Base-by-base conservation (phyloP, 2,113 vertebrate species). In the Sylvia atricapilla region DNA sequence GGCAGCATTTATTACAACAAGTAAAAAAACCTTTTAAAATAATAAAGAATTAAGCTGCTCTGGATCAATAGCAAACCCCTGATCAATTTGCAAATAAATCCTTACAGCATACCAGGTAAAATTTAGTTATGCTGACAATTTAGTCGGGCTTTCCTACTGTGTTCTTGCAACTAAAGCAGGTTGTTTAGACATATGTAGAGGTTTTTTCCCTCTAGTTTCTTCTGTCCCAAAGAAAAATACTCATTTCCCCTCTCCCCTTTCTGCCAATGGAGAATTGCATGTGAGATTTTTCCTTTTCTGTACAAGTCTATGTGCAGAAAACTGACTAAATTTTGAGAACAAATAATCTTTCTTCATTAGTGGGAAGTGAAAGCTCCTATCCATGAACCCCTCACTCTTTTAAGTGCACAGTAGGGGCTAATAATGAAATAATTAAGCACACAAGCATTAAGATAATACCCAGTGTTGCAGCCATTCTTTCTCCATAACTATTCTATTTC, bases 381-480 rank as follows among this genome's bases (percentile, higher is more conserved):
- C 75, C 78, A 46, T 41, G 37, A 74, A 49, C 23, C 11, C 68
- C 50, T 85, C 27, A 10, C 17, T 87, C n/a, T 43, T 66, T 35
- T 72, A 44, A 87, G 77, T n/a, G 63, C 69, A 82, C 59, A 74
- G 59, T 8, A 67, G 80, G 37, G 15, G n/a, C 64, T 78, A 85
- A 77, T 75, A 87, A 88, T 55, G 55, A 86, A 90, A 81, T 44
- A 88, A 91, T 88, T 95, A 90, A 68, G 39, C 66, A 60, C 55
- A 82, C 31, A 79, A 81, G 81, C 13, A 88, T 68, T 85, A 93
- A 81, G 41, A 28, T 81, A 88, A 86, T 50, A 78, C 12, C 15
- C 58, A 20, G n/a, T 30, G 17, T 2, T 67, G 35, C 37, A 93
- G 58, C 23, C 72, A 46, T 60, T 74, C 46, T 75, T 88, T 52